phyloP scores from a whole-genome alignment of 2,113 vertebrate species.

The Semnornis frantzii region DNA sequence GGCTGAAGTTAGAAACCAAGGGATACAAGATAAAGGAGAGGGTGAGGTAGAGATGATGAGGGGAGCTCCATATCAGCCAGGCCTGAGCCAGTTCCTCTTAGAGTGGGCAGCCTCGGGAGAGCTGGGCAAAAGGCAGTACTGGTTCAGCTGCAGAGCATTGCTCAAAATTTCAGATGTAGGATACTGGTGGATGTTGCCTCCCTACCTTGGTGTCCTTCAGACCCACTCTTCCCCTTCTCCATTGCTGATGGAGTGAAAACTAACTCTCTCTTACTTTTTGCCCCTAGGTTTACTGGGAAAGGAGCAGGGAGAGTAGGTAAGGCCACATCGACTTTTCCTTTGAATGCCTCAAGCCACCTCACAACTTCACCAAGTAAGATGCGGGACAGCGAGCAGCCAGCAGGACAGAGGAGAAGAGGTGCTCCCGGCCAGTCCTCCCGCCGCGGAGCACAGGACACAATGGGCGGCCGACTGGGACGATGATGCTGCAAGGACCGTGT shows the following conservation, averaged over 20 bases:
- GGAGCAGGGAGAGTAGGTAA: not conserved
- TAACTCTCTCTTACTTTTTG: not conserved
- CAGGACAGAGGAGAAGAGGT: not conserved
- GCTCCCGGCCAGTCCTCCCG: not conserved
- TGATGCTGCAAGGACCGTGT: not conserved
- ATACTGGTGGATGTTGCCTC: not conserved
- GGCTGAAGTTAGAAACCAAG: not conserved
- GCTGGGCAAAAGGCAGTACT: not conserved
- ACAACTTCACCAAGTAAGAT: conserved; percentile 10
- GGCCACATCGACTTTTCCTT: not conserved
- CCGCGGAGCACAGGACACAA: not conserved
- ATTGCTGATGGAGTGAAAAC: not conserved
- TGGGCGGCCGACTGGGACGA: not conserved
- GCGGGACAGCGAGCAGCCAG: not conserved
- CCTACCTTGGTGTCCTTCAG: not conserved
- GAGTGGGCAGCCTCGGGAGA: not conserved
- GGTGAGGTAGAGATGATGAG: not conserved
- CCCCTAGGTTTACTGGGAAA: not conserved
- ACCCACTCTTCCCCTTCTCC: not conserved
- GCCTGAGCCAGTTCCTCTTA: not conserved
- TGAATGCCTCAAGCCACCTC: not conserved
- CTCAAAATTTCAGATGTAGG: not conserved
- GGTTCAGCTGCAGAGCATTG: not conserved
- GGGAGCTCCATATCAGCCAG: not conserved
- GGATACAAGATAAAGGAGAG: not conserved